A percentile compares a stretch with the other conserved stretches of the same genome.
phyloP scores from a whole-genome alignment of 2,797 vertebrate species.

The Catamblyrhynchus diadema region DNA sequence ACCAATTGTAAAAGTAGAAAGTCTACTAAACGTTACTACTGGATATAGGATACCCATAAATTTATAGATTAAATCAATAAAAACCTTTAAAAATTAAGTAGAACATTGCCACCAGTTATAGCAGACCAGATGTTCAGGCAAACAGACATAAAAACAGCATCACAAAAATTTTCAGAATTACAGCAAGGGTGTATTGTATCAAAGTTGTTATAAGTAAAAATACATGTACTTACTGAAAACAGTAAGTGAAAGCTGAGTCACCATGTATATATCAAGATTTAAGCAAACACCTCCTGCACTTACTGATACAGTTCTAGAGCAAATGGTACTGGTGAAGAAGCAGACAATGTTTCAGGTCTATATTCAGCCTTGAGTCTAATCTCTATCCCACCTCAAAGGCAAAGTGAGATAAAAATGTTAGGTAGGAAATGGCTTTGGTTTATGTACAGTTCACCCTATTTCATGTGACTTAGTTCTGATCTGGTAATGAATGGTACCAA shows the following conservation, averaged over 20 bases:
- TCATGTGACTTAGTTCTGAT: not conserved
- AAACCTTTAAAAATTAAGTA: slow-evolving; percentile 15
- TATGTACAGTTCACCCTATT: not conserved
- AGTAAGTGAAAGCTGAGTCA: not conserved
- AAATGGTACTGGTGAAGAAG: not conserved
- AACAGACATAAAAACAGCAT: not conserved
- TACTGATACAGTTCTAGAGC: not conserved
- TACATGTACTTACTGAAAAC: not conserved
- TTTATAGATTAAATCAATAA: slow-evolving; percentile 33
- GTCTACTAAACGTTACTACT: not conserved
- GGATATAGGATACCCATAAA: slow-evolving; percentile 28
- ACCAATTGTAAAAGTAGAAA: slow-evolving; percentile 24
- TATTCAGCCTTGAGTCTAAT: not conserved
- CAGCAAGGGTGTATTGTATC: not conserved
- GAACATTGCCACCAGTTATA: not conserved
- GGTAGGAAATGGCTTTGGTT: not conserved
- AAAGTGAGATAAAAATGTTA: not conserved
- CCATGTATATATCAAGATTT: not conserved
- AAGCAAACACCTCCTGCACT: not conserved
- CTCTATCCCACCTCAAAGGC: not conserved
- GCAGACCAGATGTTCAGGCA: not conserved
- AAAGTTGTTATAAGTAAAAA: not conserved
- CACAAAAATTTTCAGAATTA: not conserved
- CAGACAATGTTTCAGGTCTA: not conserved
- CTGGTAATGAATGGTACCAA: not conserved